Conservation (phyloP, 92 coral and sea anemone species). For the Galaxea fascicularis region DNA sequence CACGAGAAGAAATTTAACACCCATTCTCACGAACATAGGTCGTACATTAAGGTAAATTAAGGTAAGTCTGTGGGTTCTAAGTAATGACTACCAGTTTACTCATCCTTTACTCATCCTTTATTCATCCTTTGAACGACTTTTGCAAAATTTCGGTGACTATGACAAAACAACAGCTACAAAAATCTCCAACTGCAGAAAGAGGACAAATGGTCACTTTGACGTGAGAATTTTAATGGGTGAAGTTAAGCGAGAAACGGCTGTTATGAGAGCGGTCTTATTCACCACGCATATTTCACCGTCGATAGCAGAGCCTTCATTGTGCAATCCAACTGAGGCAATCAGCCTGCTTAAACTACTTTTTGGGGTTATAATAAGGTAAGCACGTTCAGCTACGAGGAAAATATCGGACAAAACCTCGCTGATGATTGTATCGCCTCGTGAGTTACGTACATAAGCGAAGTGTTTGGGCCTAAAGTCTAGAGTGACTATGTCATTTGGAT, state of each 20-base stretch:
- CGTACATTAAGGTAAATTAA: too few relatives aligned
- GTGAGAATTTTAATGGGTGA: too few relatives aligned
- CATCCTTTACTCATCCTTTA: too few relatives aligned
- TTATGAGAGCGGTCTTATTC: slow-evolving; percentile 1
- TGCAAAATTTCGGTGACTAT: too few relatives aligned
- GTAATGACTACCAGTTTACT: too few relatives aligned
- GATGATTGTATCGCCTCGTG: not conserved
- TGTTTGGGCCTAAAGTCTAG: not conserved
- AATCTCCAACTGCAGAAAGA: too few relatives aligned
- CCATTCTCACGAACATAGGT: too few relatives aligned
- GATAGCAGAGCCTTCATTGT: slow-evolving; percentile 9
- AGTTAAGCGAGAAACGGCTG: not conserved
- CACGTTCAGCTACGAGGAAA: slow-evolving; percentile 5
- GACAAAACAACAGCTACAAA: too few relatives aligned
- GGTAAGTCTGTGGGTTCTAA: too few relatives aligned
- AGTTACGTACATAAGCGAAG: not conserved
- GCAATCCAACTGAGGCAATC: slow-evolving; percentile 27
- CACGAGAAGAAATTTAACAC: too few relatives aligned
- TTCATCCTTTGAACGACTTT: too few relatives aligned
- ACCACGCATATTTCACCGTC: slow-evolving; percentile 55
- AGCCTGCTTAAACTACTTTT: slow-evolving; percentile 40
- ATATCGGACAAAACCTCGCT: not conserved
- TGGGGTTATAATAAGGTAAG: slow-evolving; percentile 35
- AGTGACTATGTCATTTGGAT: not conserved
- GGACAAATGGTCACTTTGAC: too few relatives aligned